A percentile compares a stretch with the other conserved stretches of the same genome.
Evolutionary conservation across 2,113 vertebrate species (phyloP).

Genomic region (Grantiella picta): DNA sequence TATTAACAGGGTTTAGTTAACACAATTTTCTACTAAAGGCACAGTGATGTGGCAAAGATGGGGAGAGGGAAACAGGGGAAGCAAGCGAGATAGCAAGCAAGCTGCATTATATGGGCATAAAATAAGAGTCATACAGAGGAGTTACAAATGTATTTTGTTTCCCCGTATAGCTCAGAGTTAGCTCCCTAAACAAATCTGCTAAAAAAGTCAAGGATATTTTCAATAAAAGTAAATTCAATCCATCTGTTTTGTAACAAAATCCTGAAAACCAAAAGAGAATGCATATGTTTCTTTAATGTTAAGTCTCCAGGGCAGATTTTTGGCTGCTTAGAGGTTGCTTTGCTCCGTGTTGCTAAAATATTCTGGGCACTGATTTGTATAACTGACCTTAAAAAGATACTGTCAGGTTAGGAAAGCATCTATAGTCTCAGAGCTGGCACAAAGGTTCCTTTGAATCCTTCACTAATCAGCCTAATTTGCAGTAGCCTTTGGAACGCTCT

Average conservation of each 20-base stretch:
- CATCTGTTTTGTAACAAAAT: conserved; percentile 1
- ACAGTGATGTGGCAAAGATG: accelerated
- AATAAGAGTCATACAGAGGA: not conserved
- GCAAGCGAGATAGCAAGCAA: not conserved
- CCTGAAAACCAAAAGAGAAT: not conserved
- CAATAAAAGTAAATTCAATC: conserved; percentile 30
- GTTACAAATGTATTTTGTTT: not conserved
- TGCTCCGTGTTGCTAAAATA: not conserved
- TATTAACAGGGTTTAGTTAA: not conserved
- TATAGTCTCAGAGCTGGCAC: not conserved
- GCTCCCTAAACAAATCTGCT: conserved; percentile 22
- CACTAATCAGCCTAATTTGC: not conserved
- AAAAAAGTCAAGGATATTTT: conserved; percentile 3
- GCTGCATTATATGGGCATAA: not conserved
- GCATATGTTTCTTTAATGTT: conserved; percentile 12
- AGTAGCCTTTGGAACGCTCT: not conserved
- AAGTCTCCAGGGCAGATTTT: not conserved
- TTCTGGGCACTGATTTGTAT: not conserved
- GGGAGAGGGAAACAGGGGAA: not conserved
- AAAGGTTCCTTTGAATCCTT: not conserved
- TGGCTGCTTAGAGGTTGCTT: not conserved
- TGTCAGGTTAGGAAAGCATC: not conserved
- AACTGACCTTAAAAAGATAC: not conserved
- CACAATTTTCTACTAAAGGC: not conserved
- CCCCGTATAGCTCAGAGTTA: not conserved